These are phyloP conservation scores for Paraescarpia echinospica DNA, from an alignment of 1,140 invertebrate species.

Conservation along the genomic window DNA sequence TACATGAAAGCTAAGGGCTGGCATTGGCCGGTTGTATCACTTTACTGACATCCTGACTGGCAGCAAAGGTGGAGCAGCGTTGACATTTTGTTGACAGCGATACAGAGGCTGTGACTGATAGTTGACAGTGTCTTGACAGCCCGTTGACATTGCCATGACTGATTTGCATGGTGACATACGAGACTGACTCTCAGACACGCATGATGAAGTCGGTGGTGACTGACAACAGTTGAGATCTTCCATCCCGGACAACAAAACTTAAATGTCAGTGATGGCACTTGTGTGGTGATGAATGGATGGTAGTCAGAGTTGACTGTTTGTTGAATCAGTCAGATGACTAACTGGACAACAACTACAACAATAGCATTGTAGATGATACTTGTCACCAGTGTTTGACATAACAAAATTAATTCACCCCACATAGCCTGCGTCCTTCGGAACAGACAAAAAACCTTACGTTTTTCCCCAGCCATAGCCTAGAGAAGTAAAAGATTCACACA, in stretches of 20 bases:
- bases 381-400: not conserved
- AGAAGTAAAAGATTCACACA: too few species aligned
- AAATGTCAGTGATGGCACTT: not conserved
- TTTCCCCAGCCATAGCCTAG: too few species aligned
- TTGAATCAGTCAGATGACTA: not conserved
- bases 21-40: not conserved
- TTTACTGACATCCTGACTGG: not conserved
- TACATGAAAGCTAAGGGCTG: not conserved
- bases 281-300: not conserved
- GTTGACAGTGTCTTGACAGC: not conserved
- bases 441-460: too few species aligned
- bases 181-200: not conserved
- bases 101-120: not conserved
- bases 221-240: not conserved
- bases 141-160: not conserved
- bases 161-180: not conserved
- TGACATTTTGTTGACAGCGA: not conserved
- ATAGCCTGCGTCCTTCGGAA: too few species aligned
- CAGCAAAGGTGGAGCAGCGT: not conserved
- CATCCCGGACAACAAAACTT: not conserved
- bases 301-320: not conserved
- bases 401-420: not conserved
- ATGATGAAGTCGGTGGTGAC: not conserved
- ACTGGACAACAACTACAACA: not conserved
- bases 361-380: not conserved